These are phyloP conservation scores for Willisornis vidua DNA, from an alignment of 2,113 vertebrate species.

Conservation along the genomic window DNA sequence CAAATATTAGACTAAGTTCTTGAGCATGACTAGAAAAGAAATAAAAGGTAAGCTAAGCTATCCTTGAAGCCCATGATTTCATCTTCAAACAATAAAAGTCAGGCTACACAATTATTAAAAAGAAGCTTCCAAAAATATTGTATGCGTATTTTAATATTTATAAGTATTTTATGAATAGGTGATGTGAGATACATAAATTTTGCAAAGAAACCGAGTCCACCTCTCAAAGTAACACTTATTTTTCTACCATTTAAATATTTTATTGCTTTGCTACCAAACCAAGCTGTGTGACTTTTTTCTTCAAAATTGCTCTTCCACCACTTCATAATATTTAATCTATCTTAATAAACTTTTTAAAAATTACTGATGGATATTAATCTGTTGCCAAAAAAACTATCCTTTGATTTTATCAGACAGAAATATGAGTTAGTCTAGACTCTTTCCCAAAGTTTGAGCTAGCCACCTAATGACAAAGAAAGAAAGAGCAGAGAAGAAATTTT, in stretches of 20 bases:
- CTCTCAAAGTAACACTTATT: neutral
- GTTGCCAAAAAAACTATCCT: neutral
- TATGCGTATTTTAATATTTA: neutral
- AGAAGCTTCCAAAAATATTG: neutral
- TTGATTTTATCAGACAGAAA: neutral
- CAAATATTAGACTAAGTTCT: neutral
- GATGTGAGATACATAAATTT: neutral
- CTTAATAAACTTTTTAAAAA: neutral
- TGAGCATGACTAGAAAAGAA: neutral
- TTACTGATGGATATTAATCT: neutral
- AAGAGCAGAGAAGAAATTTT: neutral
- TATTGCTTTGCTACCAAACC: neutral
- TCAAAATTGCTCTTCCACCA: neutral
- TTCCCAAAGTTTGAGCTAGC: neutral
- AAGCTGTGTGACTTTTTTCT: neutral
- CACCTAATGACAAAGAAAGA: neutral
- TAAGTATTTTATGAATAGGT: neutral
- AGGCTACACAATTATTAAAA: neutral
- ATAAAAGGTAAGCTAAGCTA: neutral
- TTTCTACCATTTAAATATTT: neutral
- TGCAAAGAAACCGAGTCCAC: neutral
- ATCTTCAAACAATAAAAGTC: neutral
- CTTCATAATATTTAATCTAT: neutral
- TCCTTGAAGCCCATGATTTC: neutral
- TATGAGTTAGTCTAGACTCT: neutral